Evolutionary conservation across 2,797 vertebrate genomes (phyloP).

Genomic region (Myioborus miniatus): DNA sequence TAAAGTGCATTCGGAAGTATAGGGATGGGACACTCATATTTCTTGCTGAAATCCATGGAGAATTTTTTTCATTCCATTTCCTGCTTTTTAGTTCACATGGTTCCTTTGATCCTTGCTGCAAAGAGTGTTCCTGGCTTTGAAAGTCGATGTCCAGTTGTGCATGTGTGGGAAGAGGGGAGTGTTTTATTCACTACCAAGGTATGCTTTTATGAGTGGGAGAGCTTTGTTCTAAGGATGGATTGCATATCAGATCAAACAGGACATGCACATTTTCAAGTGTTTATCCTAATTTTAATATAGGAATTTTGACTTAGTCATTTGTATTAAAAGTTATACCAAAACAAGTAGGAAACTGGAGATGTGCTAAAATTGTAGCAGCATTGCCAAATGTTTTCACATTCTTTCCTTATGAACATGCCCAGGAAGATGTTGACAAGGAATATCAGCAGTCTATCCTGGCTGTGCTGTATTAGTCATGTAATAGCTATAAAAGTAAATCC

Average conservation of each 20-base stretch:
- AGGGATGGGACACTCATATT: not conserved
- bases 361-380: not conserved
- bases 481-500: not conserved
- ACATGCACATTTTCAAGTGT: not conserved
- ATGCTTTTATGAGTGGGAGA: conserved; percentile 23
- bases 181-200: conserved; percentile 23
- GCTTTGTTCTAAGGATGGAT: not conserved
- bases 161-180: conserved; percentile 12
- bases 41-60: not conserved
- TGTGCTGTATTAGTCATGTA: not conserved
- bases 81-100: not conserved
- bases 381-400: not conserved
- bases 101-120: conserved; percentile 37
- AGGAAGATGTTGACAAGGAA: not conserved
- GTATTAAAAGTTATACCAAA: not conserved
- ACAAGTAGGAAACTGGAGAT: not conserved
- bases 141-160: conserved; percentile 6
- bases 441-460: not conserved
- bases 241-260: not conserved
- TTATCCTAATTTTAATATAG: not conserved
- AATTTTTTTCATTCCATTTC: conserved; percentile 4
- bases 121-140: not conserved
- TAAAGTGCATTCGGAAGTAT: not conserved
- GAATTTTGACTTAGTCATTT: not conserved
- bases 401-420: not conserved